These are phyloP conservation scores for Podargus strigoides DNA, from an alignment of 2,797 vertebrate species.

Conservation along the genomic window DNA sequence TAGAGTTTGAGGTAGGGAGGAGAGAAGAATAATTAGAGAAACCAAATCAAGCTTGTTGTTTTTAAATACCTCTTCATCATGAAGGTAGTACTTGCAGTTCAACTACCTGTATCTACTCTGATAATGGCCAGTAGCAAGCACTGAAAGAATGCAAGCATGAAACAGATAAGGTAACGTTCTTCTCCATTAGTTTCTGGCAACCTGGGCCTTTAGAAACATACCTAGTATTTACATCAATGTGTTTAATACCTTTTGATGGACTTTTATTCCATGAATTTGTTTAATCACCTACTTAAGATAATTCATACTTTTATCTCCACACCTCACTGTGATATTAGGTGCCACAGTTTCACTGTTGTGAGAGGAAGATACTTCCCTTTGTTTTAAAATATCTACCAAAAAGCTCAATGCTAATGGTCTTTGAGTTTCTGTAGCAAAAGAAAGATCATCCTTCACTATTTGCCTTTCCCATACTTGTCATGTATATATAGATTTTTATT, in stretches of 20 bases:
- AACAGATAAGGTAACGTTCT: neutral
- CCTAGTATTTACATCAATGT: neutral
- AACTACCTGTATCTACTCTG: neutral
- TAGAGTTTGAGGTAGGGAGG: neutral
- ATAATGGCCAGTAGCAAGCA: neutral
- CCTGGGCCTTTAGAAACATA: neutral
- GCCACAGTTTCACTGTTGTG: neutral
- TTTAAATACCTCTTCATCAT: neutral
- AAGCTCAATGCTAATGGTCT: neutral
- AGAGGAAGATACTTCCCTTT: neutral
- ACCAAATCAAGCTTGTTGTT: neutral
- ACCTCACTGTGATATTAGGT: neutral
- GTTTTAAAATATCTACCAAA: neutral
- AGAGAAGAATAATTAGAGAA: neutral
- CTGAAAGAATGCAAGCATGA: neutral
- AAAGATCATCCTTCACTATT: neutral
- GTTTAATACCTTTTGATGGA: neutral
- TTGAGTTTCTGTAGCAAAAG: neutral
- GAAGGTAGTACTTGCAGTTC: neutral
- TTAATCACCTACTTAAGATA: neutral
- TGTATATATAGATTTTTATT: neutral
- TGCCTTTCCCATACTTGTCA: neutral
- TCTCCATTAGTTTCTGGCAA: neutral
- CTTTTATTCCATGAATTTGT: fast-evolving
- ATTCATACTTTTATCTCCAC: neutral